phyloP scores from a whole-genome alignment of 2,797 vertebrate species.

The Harpagifer antarcticus region DNA sequence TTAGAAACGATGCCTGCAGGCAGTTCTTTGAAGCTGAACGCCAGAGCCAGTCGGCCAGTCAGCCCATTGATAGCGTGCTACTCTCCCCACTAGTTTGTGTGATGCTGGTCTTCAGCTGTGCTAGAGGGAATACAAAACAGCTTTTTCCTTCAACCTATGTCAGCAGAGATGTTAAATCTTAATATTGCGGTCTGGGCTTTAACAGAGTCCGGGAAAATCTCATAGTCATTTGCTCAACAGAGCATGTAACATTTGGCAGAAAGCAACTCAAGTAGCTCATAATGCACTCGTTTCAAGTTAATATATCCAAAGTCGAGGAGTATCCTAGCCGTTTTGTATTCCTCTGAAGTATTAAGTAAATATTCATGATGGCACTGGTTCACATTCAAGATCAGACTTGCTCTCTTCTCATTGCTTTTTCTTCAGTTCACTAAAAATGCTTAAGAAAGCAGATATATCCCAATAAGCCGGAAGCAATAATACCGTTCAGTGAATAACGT shows the following conservation, averaged over 20 bases:
- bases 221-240: conserved; percentile 67
- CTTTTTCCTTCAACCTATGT: conserved; percentile 70
- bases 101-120: conserved; percentile 73
- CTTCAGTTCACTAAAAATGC: conserved; percentile 34
- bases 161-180: conserved; percentile 74
- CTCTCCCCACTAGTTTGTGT: conserved; percentile 74
- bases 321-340: conserved; percentile 47
- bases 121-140: conserved; percentile 78
- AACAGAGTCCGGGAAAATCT: conserved; percentile 47
- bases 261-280: conserved; percentile 65
- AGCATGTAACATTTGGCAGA: conserved; percentile 65
- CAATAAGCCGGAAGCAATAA: conserved; percentile 41
- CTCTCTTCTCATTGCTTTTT: conserved; percentile 38
- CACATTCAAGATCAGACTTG: conserved; percentile 47
- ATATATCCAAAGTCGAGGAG: conserved; percentile 59
- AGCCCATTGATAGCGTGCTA: conserved; percentile 79
- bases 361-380: conserved; percentile 65
- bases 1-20: conserved; percentile 83
- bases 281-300: conserved; percentile 64
- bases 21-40: conserved; percentile 84
- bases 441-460: conserved; percentile 39
- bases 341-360: conserved; percentile 59
- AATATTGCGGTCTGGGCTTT: conserved; percentile 61
- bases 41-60: conserved; percentile 77
- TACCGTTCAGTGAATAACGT: conserved; percentile 41